Base-by-base conservation (phyloP, 2,113 vertebrate species). In the Sinocyclocheilus anshuiensis region DNA sequence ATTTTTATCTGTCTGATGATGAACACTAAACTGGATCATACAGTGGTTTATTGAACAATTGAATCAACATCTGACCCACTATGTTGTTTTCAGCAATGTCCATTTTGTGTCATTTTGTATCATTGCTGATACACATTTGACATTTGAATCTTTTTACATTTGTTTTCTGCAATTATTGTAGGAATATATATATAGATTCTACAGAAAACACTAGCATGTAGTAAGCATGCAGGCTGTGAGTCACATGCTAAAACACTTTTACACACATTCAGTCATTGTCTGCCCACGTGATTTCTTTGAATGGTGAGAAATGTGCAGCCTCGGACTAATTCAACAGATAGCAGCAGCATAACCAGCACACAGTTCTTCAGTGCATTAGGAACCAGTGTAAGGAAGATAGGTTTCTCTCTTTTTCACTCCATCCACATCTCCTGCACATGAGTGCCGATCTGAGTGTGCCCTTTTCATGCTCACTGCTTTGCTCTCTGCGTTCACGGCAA, bases 381-480 rank as follows among this genome's bases (percentile, higher is more conserved):
- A 59, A 42, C 12, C 57, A 24, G 9, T 26, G n/a, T 63, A 48
- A 81, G 42, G 39, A 65, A 20, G 29, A 4, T 4, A 22, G 33
- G 36, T 90, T 89, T 50, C 74, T 75, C 79, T 89, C 84, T 57
- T 0, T 72, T 72, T 26, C 24, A 50, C 85, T 74, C 72, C 33
- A 53, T 91, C 86, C 39, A 63, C 3, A 26, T 24, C 6, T 86
- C 71, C 76, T 74, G 42, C 26, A 5, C 74, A 83, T 2, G 4
- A 87, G 83, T 80, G 8, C 18, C 63, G 67, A 67, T 57, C 89
- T 93, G 91, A 89, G 88, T 88, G 83, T 81, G 72, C 80, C 89
- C 90, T 93, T 92, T 94, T 87, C 86, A 59, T 88, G 87, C 84
- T 89, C 86, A 77, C 81, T 88, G 90, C 82, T 84, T 63, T 77